These are phyloP conservation scores for Desmodus rotundus DNA, from an alignment of 2,113 vertebrate genomes.

Conservation along the genomic window DNA sequence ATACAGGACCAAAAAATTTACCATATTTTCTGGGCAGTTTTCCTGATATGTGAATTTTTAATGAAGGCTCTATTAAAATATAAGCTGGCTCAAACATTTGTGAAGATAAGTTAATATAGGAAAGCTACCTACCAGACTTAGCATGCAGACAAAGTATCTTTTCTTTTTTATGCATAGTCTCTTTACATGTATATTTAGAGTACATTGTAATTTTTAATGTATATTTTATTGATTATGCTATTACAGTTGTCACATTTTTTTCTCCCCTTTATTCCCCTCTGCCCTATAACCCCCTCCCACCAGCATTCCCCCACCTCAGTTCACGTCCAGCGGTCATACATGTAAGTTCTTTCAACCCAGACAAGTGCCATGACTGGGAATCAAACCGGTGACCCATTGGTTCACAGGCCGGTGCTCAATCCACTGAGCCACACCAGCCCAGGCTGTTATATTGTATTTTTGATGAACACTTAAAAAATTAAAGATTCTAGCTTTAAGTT, in stretches of 20 bases:
- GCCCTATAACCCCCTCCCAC: too few species aligned
- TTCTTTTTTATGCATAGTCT: not conserved
- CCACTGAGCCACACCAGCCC: too few species aligned
- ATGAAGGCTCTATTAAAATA: not conserved
- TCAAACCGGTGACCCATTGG: too few species aligned
- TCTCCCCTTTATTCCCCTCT: too few species aligned
- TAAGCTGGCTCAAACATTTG: not conserved
- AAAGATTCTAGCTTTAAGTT: not conserved
- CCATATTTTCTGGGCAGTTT: not conserved
- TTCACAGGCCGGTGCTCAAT: too few species aligned
- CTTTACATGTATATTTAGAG: not conserved
- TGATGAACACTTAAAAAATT: not conserved
- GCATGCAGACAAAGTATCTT: not conserved
- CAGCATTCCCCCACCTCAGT: too few species aligned
- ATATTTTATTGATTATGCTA: too few species aligned
- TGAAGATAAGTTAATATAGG: not conserved
- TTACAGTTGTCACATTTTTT: too few species aligned
- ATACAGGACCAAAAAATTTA: not conserved
- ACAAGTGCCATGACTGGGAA: too few species aligned
- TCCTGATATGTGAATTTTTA: conserved; percentile 8
- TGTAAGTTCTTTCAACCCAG: too few species aligned
- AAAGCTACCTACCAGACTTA: not conserved
- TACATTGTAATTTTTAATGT: not conserved
- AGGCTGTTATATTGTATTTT: not conserved
- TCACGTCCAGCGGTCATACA: too few species aligned